These are phyloP conservation scores for Phenganax subtilis DNA, from an alignment of 92 coral and sea anemone genomes.

Conservation along the genomic window DNA sequence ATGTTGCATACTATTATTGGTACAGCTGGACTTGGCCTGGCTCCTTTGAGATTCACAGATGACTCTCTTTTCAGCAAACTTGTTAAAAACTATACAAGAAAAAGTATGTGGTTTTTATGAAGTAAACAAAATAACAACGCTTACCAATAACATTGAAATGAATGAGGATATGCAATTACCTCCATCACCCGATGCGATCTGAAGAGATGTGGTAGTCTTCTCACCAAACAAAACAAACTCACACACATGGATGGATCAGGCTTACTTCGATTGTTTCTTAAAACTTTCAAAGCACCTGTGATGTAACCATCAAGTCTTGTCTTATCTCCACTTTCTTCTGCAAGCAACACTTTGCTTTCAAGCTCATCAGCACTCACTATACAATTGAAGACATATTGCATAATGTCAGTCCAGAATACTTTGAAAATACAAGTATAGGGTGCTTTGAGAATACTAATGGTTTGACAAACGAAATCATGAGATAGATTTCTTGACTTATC, in stretches of 20 bases:
- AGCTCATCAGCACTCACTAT: conserved; percentile 80
- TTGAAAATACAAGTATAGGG: background rate
- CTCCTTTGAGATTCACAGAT: conserved; percentile 64
- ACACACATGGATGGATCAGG: conserved; percentile 74
- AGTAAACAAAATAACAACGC: background rate
- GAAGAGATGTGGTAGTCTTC: conserved; percentile 73
- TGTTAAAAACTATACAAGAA: conserved; percentile 63
- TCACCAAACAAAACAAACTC: conserved; percentile 65
- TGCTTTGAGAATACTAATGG: background rate
- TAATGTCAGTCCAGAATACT: too few species aligned
- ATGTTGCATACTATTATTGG: conserved; percentile 90
- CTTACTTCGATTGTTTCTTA: conserved; percentile 72
- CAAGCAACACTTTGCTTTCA: conserved; percentile 71
- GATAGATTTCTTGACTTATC: too few species aligned
- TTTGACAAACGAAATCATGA: too few species aligned
- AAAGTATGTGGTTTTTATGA: background rate
- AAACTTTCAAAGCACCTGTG: conserved; percentile 72
- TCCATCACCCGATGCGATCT: conserved; percentile 68
- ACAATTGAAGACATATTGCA: background rate
- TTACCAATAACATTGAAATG: background rate
- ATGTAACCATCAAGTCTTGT: conserved; percentile 73
- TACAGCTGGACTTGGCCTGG: conserved; percentile 65
- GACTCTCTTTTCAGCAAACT: conserved; percentile 78
- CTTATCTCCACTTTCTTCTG: conserved; percentile 73
- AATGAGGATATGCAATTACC: conserved; percentile 41